These are phyloP conservation scores for Arctia plantaginis DNA, from an alignment of 2,888 invertebrate species.

Conservation along the genomic window DNA sequence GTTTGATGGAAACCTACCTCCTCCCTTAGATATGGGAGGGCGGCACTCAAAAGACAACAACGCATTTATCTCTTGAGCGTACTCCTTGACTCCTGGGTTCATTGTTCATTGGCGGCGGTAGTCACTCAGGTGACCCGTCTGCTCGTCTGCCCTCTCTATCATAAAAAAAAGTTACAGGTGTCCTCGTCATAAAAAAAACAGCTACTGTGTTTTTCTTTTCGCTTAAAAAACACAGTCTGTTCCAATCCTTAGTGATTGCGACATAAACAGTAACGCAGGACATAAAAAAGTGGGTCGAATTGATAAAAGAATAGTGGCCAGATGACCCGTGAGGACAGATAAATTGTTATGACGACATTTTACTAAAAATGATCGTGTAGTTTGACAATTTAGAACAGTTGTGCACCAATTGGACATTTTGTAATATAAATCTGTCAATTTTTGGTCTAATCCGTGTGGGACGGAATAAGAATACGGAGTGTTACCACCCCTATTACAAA, in stretches of 20 bases:
- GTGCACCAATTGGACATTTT: not conserved
- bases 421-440: not conserved
- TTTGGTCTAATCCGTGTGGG: not conserved
- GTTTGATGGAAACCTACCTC: too few species aligned
- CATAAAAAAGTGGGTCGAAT: constrained; percentile 11
- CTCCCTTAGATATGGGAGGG: too few species aligned
- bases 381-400: constrained; percentile 19
- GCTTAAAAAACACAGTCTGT: not conserved
- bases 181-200: too few species aligned
- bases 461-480: too few species aligned
- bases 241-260: not conserved
- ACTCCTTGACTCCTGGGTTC: too few species aligned
- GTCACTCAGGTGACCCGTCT: too few species aligned
- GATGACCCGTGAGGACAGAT: constrained; percentile 39
- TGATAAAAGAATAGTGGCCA: constrained; percentile 43
- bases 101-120: too few species aligned
- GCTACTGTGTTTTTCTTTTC: too few species aligned
- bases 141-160: too few species aligned
- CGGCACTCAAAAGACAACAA: too few species aligned
- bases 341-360: constrained; percentile 29
- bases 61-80: too few species aligned
- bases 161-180: too few species aligned
- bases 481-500: not conserved
- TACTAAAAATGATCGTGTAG: constrained; percentile 17
- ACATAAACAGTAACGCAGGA: constrained; percentile 10